A percentile compares a stretch with the other conserved stretches of the same genome.
Conservation (phyloP, 2,888 invertebrate genomes). For the Salpingus planirostris region DNA sequence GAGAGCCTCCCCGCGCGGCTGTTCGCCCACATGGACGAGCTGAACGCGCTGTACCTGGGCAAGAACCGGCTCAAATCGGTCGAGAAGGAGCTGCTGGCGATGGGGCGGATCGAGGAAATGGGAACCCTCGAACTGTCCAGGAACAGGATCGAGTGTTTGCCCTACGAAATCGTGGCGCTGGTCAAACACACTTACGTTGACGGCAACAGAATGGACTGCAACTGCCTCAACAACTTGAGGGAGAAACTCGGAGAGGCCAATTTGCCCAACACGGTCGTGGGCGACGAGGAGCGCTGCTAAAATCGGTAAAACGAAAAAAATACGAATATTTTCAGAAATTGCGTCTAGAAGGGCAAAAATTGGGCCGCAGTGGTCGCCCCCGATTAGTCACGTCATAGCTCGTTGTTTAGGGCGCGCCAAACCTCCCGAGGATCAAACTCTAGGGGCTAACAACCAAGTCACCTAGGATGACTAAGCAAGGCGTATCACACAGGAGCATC, state of each 20-base stretch:
- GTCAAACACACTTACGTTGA: conserved; percentile 3
- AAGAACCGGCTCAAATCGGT: conserved; percentile 5
- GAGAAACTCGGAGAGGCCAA: conserved; percentile 1
- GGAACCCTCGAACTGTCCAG: conserved; percentile 9
- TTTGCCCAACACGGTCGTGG: background rate
- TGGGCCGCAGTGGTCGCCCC: no score
- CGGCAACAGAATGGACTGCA: conserved; percentile 2
- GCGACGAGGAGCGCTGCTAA: background rate
- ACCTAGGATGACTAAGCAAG: no score
- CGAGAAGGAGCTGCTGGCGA: conserved; percentile 2
- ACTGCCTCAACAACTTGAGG: conserved; percentile 5
- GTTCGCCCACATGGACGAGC: conserved; percentile 9
- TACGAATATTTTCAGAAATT: no score
- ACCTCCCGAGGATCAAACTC: no score
- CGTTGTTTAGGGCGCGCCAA: no score
- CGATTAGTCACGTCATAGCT: no score
- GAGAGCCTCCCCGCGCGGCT: conserved; percentile 14
- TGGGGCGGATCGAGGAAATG: conserved; percentile 3
- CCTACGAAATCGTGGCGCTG: conserved; percentile 7
- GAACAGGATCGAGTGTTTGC: conserved; percentile 14
- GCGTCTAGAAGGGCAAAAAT: no score
- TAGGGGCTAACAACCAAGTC: no score
- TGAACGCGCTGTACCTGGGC: conserved; percentile 3
- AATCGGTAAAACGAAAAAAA: background rate
- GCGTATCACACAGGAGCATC: no score